A percentile compares a stretch with the other conserved stretches of the same genome.
These are phyloP conservation scores for Agrochola circellaris DNA, from an alignment of 2,888 invertebrate genomes.

Conservation along the genomic window DNA sequence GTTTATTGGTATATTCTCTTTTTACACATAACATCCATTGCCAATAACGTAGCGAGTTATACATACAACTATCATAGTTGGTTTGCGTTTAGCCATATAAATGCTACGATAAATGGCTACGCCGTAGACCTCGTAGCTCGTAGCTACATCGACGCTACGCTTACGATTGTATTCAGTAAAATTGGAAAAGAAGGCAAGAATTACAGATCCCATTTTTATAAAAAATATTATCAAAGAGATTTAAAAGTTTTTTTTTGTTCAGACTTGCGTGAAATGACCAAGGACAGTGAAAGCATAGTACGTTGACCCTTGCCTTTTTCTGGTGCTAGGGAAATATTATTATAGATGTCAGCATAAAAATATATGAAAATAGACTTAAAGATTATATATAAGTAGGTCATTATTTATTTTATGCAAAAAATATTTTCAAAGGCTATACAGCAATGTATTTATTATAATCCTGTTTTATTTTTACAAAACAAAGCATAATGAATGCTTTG, in stretches of 20 bases:
- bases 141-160: constrained; percentile 8
- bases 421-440: neutral
- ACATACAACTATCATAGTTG: neutral
- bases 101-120: constrained; percentile 46
- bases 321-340: neutral
- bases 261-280: neutral
- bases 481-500: neutral
- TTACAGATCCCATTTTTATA: neutral
- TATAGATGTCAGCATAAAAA: neutral
- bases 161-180: neutral
- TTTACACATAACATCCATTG: neutral
- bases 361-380: neutral
- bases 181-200: neutral
- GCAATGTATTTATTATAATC: neutral
- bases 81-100: neutral
- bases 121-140: constrained; percentile 51
- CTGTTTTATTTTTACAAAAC: neutral
- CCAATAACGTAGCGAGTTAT: too few species aligned
- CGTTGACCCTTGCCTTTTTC: constrained; percentile 14
- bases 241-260: neutral
- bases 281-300: constrained; percentile 9
- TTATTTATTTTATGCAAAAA: neutral
- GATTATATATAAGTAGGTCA: neutral
- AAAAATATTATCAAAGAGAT: neutral
- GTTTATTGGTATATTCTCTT: neutral